Conservation (phyloP, 2,797 vertebrate genomes). For the Buphagus erythrorhynchus region DNA sequence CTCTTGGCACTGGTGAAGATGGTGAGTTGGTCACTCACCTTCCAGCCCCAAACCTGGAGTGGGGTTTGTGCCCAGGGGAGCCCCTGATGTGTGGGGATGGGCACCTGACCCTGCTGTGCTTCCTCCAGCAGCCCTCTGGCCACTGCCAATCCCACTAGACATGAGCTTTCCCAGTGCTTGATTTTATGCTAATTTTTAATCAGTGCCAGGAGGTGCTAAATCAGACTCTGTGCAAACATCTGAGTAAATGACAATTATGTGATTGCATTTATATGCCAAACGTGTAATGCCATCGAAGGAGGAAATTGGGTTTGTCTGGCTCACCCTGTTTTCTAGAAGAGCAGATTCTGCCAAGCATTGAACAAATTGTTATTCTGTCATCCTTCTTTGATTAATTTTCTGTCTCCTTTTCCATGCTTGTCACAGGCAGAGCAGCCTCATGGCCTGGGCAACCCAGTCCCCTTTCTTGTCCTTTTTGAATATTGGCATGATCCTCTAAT, state of each 20-base stretch:
- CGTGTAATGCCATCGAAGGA: background rate
- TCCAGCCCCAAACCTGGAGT: accelerated
- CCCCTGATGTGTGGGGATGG: background rate
- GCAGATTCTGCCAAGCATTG: background rate
- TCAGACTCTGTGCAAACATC: background rate
- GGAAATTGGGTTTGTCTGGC: background rate
- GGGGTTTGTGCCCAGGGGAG: background rate
- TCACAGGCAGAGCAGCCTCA: accelerated
- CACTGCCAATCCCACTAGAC: background rate
- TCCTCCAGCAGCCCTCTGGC: background rate
- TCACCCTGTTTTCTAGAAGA: background rate
- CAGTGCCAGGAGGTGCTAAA: background rate
- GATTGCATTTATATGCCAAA: background rate
- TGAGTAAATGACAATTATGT: background rate
- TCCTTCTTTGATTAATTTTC: background rate
- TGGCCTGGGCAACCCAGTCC: accelerated
- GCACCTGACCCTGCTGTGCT: background rate
- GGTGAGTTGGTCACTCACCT: background rate
- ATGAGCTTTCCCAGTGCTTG: background rate
- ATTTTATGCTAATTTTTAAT: background rate
- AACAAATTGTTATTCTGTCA: background rate
- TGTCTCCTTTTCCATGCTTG: background rate
- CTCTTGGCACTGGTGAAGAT: background rate
- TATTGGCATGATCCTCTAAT: background rate
- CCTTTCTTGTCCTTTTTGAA: background rate